Conservation (phyloP, 1,140 invertebrate species). For the Neodiprion fabricii region DNA sequence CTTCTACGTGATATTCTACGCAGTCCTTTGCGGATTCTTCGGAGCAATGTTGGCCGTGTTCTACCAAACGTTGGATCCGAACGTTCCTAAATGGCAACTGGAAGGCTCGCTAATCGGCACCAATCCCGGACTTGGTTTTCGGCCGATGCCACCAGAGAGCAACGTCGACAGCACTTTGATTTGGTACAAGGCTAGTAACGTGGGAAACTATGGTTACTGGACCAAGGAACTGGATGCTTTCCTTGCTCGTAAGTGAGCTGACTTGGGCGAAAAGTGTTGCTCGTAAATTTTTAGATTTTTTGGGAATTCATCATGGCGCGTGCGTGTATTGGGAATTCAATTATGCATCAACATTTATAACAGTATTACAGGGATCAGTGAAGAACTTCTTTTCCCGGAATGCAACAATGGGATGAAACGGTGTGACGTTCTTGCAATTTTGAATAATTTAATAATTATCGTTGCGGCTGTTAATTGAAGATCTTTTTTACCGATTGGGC, state of each 20-base stretch:
- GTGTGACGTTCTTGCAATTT: no score
- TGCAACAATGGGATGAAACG: no score
- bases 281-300: no score
- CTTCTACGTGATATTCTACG: slow-evolving; percentile 95
- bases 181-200: slow-evolving; percentile 85
- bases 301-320: no score
- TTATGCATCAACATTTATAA: no score
- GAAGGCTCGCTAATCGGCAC: slow-evolving; percentile 84
- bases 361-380: no score
- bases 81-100: slow-evolving; percentile 86
- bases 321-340: no score
- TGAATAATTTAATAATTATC: no score
- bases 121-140: slow-evolving; percentile 93
- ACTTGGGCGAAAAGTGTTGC: not conserved
- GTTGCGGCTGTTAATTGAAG: no score
- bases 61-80: slow-evolving; percentile 88
- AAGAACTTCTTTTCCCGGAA: no score
- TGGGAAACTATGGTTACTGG: slow-evolving; percentile 83
- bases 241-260: slow-evolving; percentile 68
- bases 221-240: slow-evolving; percentile 75
- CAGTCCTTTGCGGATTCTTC: slow-evolving; percentile 87
- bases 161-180: slow-evolving; percentile 94
- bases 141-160: slow-evolving; percentile 86
- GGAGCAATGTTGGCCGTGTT: slow-evolving; percentile 90
- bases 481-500: no score